Percentiles rank a stretch among this genome's conserved stretches.
Conservation (phyloP, 2,113 vertebrate genomes). For the Odocoileus virginianus region DNA sequence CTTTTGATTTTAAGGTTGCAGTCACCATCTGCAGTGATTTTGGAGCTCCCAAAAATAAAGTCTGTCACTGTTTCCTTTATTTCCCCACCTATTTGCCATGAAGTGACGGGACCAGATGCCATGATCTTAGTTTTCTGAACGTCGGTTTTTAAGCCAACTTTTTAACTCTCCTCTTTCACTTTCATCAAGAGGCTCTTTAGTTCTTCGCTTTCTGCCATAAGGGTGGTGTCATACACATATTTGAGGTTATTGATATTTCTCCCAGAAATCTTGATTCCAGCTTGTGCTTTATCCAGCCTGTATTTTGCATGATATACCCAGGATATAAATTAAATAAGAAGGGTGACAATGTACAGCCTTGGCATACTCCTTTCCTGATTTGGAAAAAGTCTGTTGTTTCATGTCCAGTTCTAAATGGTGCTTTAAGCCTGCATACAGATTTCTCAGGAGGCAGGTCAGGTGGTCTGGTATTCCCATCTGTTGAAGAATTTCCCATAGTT, state of each 20-base stretch:
- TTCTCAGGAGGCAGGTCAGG: neutral
- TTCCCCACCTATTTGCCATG: neutral
- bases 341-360: neutral
- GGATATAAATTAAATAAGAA: neutral
- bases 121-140: neutral
- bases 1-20: neutral
- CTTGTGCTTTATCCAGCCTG: neutral
- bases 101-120: neutral
- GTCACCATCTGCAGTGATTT: neutral
- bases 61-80: neutral
- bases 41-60: neutral
- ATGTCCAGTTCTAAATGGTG: neutral
- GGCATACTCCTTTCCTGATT: neutral
- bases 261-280: neutral
- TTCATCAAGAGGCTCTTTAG: neutral
- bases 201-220: neutral
- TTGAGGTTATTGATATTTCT: neutral
- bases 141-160: neutral
- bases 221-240: neutral
- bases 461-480: neutral
- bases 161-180: neutral
- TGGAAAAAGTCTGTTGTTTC: neutral
- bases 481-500: neutral
- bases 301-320: neutral
- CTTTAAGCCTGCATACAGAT: neutral